Evolutionary conservation across 2,797 vertebrate genomes (phyloP).

Genomic region (Catostomus latipinnis): DNA sequence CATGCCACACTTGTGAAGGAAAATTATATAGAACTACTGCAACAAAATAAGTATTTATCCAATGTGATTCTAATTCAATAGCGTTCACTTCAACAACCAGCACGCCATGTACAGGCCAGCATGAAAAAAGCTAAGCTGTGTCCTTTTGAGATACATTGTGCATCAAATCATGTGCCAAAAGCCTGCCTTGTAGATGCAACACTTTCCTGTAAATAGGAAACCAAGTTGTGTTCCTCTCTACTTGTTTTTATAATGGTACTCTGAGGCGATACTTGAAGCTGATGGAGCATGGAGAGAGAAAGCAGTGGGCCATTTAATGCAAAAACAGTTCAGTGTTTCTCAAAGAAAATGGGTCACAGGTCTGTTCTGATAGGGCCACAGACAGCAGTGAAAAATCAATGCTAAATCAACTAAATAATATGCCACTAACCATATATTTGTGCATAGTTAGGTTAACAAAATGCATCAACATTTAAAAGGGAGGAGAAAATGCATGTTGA

Average conservation of each 20-base stretch:
- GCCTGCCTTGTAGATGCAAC: conserved; percentile 31
- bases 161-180: conserved; percentile 24
- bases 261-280: conserved; percentile 40
- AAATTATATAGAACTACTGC: background rate
- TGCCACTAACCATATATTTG: no score
- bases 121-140: background rate
- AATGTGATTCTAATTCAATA: background rate
- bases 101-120: no score
- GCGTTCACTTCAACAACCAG: background rate
- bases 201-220: conserved; percentile 61
- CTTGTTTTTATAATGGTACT: conserved; percentile 28
- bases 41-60: background rate
- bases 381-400: no score
- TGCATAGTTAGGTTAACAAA: no score
- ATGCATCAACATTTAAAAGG: no score
- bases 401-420: no score
- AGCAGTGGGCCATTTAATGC: conserved; percentile 47
- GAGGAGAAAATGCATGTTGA: no score
- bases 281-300: conserved; percentile 49
- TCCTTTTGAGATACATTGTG: background rate
- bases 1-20: no score
- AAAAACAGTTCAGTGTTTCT: conserved; percentile 46
- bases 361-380: no score
- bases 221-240: conserved; percentile 54
- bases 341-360: background rate